Percentiles rank a stretch among this genome's conserved stretches.
Conservation (phyloP, 2,888 invertebrate species). For the Campoletis raptor region DNA sequence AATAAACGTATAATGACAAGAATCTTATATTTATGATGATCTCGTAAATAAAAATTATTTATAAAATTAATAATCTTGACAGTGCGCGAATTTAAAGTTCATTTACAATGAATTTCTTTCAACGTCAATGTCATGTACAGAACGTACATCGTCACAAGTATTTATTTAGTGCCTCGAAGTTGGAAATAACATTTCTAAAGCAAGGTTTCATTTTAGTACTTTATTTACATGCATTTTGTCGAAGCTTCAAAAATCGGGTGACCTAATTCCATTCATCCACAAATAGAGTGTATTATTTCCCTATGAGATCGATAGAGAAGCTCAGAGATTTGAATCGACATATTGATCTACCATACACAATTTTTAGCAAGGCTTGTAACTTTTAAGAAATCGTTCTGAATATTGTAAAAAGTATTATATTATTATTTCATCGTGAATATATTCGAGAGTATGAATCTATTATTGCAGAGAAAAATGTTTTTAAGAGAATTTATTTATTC, state of each 20-base stretch:
- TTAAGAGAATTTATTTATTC: not conserved
- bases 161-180: not conserved
- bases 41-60: no score
- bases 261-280: conserved; percentile 26
- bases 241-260: conserved; percentile 13
- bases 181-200: not conserved
- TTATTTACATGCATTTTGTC: not conserved
- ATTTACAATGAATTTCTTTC: not conserved
- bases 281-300: conserved; percentile 1
- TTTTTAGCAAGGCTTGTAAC: not conserved
- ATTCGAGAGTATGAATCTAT: not conserved
- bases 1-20: not conserved
- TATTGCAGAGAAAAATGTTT: not conserved
- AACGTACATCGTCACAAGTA: not conserved
- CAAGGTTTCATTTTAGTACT: not conserved
- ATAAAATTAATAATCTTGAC: not conserved
- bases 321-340: conserved; percentile 10
- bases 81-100: not conserved
- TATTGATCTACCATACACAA: not conserved
- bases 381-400: not conserved
- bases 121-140: not conserved
- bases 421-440: not conserved
- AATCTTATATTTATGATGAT: no score
- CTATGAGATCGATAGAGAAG: conserved; percentile 5
- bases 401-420: not conserved